Percentiles rank a stretch among this genome's conserved stretches.
Conservation (phyloP, 2,113 vertebrate species). For the Aythya baeri region DNA sequence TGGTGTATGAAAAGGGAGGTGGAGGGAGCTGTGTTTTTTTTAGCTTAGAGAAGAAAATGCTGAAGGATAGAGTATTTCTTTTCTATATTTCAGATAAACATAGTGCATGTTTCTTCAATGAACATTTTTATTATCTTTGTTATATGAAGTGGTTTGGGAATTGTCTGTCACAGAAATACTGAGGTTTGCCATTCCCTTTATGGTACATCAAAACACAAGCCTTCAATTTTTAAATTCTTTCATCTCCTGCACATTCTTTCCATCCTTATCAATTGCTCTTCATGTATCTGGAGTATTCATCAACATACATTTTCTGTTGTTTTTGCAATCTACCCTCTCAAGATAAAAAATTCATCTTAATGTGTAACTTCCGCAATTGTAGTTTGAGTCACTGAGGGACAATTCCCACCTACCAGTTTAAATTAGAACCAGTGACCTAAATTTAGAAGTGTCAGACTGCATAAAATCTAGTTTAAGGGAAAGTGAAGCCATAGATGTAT, state of each 20-base stretch:
- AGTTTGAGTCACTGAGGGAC: neutral
- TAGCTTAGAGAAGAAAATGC: neutral
- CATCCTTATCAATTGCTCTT: neutral
- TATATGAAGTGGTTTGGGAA: neutral
- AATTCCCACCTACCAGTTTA: neutral
- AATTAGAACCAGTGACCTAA: neutral
- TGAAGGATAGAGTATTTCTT: neutral
- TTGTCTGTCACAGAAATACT: neutral
- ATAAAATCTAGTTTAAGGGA: neutral
- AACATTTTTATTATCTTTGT: neutral
- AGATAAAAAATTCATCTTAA: neutral
- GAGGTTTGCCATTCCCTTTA: neutral
- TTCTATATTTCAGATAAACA: neutral
- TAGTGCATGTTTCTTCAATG: neutral
- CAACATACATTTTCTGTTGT: neutral
- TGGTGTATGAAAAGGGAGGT: neutral
- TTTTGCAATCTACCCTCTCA: neutral
- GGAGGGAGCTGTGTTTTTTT: neutral
- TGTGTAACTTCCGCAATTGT: neutral
- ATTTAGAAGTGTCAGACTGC: neutral
- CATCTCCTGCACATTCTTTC: neutral
- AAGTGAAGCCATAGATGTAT: neutral
- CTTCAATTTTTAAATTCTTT: neutral
- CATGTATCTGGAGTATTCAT: neutral
- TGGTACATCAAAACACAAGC: fast-evolving